Evolutionary conservation across 2,888 invertebrate species (phyloP).

Genomic region (Azorinus chamasolen): DNA sequence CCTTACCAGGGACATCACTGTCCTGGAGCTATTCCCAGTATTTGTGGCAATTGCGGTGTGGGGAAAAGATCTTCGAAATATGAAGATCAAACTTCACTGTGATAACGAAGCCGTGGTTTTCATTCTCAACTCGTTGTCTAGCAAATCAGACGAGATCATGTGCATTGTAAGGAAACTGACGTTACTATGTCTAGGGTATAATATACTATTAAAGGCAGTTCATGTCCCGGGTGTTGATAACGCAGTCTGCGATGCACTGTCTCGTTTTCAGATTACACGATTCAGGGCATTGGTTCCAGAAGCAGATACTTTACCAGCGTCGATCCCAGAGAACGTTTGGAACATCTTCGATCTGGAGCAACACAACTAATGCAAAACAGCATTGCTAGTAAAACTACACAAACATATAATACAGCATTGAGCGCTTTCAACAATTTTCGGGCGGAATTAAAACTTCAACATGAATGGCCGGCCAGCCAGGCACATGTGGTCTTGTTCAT

Average conservation of each 20-base stretch:
- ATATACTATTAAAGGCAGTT: slow-evolving; percentile 1
- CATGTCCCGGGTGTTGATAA: slow-evolving; percentile 4
- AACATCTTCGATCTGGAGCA: neutral
- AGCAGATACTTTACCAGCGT: neutral
- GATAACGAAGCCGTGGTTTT: slow-evolving; percentile 13
- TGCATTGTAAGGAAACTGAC: neutral
- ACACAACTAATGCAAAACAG: neutral
- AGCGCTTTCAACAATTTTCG: neutral
- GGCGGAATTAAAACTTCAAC: neutral
- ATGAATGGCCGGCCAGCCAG: neutral
- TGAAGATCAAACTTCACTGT: slow-evolving; percentile 9
- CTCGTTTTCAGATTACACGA: slow-evolving; percentile 1
- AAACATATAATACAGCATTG: neutral
- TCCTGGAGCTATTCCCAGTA: slow-evolving; percentile 26
- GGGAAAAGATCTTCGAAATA: too few species aligned
- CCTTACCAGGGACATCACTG: slow-evolving; percentile 16
- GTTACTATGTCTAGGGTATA: neutral
- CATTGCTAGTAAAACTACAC: neutral
- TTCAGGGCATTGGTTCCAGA: neutral
- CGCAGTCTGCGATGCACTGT: neutral
- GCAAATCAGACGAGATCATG: slow-evolving; percentile 14
- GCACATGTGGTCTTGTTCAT: slow-evolving; percentile 2
- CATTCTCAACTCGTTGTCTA: too few species aligned
- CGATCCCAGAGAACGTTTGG: slow-evolving; percentile 1
- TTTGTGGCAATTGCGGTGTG: slow-evolving; percentile 6